A percentile compares a stretch with the other conserved stretches of the same genome.
Conservation (phyloP, 2,888 invertebrate species). For the Amiota minor region DNA sequence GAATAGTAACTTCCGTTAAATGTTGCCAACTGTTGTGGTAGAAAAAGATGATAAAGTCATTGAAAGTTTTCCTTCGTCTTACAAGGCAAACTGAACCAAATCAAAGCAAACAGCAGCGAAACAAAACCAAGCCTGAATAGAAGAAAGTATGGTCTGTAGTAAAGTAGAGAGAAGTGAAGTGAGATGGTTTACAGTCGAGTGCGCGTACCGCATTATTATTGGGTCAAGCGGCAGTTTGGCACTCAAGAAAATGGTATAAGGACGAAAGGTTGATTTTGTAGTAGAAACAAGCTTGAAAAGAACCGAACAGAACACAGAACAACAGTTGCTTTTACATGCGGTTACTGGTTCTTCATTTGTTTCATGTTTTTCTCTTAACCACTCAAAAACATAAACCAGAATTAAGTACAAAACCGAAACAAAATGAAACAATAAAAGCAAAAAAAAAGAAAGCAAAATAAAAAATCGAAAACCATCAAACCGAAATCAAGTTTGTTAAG, state of each 20-base stretch:
- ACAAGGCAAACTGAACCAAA: neutral
- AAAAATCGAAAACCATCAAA: conserved; percentile 12
- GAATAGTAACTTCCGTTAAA: conserved; percentile 53
- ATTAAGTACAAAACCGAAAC: neutral
- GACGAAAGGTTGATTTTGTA: too few relatives aligned
- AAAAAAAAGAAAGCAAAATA: neutral
- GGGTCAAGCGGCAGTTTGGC: conserved; percentile 54
- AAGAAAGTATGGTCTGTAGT: too few relatives aligned
- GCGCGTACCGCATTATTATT: conserved; percentile 49
- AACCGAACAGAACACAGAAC: conserved; percentile 51
- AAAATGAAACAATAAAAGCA: conserved; percentile 2
- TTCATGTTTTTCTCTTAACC: neutral
- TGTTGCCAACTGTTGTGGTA: conserved; percentile 25
- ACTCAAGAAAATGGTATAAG: neutral
- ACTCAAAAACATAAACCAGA: too few relatives aligned
- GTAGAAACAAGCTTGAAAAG: too few relatives aligned
- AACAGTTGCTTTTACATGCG: conserved; percentile 54
- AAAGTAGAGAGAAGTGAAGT: conserved; percentile 4
- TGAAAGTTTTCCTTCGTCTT: conserved; percentile 22
- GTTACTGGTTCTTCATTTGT: conserved; percentile 11
- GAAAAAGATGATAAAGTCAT: conserved; percentile 10
- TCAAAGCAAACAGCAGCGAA: too few relatives aligned
- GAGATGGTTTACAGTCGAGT: conserved; percentile 16
- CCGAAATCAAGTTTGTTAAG: conserved; percentile 21
- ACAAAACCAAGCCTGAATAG: too few relatives aligned